Base-by-base conservation (phyloP, 2,797 vertebrate genomes). In the Brachyalestes nurse region DNA sequence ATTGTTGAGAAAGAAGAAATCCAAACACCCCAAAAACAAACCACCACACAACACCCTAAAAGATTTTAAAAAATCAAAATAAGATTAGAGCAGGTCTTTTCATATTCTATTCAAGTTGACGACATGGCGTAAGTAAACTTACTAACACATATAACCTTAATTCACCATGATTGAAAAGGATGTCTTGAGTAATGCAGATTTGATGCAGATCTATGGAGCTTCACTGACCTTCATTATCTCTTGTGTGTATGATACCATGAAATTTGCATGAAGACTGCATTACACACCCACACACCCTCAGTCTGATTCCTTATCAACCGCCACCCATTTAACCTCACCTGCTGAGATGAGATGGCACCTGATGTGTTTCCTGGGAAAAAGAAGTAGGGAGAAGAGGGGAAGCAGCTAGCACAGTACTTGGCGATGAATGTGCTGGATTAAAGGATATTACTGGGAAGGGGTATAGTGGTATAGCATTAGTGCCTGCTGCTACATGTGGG, bases 321-420 rank as follows among this genome's bases (percentile, higher is more conserved):
- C 42, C 49, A 77, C 21, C 23, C 12, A 78, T 64, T 55, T 70
- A 70, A 73, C 72, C 81, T 83, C 79, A 99, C 98, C 97, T 99
- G 96, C 83, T 93, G 49, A 64, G 90, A 90, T 87, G 93, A 92
- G 87, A 91, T 86, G 93, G 93, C 91, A 93, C 93, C 88, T 91
- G 93, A 90, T 87, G 93, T 90, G 88, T 92, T 92, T 96, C 95
- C 94, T 88, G 87, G 78, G 93, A 93, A 90, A 93, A 91, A 93
- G 92, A 89, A 88, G 86, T 88, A 81, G 87, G 76, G 84, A 81
- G 72, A 85, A 82, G 77, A 87, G 83, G 86, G 66, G 77, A 79
- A 82, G 86, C 80, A 34, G 87, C 81, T 72, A 1, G 83, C 75
- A 88, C 66, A 83, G 81, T 64, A 75, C 80, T 83, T 79, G 89